phyloP scores from a whole-genome alignment of 2,113 vertebrate genomes.

The Bettongia penicillata region DNA sequence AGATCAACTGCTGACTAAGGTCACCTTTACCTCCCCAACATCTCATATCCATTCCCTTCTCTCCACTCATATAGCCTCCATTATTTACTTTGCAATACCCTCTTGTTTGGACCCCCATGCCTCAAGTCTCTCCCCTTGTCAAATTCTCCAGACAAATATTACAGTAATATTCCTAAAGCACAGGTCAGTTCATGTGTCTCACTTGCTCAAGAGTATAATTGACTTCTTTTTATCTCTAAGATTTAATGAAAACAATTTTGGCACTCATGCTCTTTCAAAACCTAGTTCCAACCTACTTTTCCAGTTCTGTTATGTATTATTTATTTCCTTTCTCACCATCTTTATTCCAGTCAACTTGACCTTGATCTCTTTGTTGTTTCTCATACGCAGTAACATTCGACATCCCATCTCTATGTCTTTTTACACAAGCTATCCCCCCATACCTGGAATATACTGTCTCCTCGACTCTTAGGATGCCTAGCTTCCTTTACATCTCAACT shows the following conservation, averaged over 20 bases:
- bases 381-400: not conserved
- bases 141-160: not conserved
- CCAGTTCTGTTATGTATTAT: not conserved
- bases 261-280: not conserved
- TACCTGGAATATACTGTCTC: not conserved
- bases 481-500: not conserved
- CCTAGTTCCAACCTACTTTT: not conserved
- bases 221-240: not conserved
- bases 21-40: not conserved
- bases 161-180: not conserved
- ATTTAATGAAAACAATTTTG: not conserved
- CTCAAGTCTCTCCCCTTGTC: not conserved
- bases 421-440: not conserved
- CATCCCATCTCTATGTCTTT: not conserved
- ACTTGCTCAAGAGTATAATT: not conserved
- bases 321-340: not conserved
- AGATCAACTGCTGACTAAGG: not conserved
- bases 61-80: not conserved
- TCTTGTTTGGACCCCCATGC: not conserved
- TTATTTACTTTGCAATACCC: not conserved
- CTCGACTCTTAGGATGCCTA: not conserved
- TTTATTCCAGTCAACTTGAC: not conserved
- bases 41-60: not conserved
- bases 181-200: not conserved
- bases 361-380: not conserved